phyloP scores from a whole-genome alignment of 2,888 invertebrate species.

The Nemotelus nigrinus region DNA sequence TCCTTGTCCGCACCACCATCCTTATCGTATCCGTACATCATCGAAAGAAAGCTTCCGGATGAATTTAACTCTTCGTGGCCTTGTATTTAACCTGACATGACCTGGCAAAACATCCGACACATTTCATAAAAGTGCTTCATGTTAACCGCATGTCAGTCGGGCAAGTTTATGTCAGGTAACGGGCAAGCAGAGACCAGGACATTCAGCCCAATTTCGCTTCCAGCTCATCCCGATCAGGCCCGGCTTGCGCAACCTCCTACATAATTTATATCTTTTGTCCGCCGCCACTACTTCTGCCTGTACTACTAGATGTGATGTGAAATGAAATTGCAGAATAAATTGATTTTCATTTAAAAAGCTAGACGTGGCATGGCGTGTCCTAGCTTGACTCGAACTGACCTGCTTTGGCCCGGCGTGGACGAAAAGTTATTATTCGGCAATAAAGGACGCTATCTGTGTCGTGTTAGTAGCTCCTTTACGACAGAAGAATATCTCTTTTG shows the following conservation, averaged over 20 bases:
- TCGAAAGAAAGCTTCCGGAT: no score
- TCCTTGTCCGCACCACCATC: no score
- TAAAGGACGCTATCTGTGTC: conserved; percentile 33
- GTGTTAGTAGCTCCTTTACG: conserved; percentile 15
- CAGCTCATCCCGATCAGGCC: background rate
- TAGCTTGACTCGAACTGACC: no score
- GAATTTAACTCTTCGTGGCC: background rate
- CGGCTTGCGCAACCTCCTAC: background rate
- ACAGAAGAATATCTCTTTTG: conserved; percentile 11
- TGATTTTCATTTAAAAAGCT: conserved; percentile 29
- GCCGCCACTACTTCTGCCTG: no score
- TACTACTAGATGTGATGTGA: background rate
- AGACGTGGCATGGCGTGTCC: no score
- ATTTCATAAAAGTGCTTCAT: conserved; percentile 16
- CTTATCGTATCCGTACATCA: no score
- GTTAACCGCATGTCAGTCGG: background rate
- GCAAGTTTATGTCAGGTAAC: no score
- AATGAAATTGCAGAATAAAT: conserved; percentile 37
- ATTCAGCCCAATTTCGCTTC: no score
- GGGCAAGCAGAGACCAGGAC: no score
- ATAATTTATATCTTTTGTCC: conserved; percentile 11
- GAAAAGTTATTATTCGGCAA: conserved; percentile 27
- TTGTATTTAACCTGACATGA: background rate
- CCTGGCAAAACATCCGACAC: background rate
- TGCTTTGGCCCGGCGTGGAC: background rate